A percentile compares a stretch with the other conserved stretches of the same genome.
Evolutionary conservation across 2,888 invertebrate genomes (phyloP).

Genomic region (Pogonocherus hispidulus): DNA sequence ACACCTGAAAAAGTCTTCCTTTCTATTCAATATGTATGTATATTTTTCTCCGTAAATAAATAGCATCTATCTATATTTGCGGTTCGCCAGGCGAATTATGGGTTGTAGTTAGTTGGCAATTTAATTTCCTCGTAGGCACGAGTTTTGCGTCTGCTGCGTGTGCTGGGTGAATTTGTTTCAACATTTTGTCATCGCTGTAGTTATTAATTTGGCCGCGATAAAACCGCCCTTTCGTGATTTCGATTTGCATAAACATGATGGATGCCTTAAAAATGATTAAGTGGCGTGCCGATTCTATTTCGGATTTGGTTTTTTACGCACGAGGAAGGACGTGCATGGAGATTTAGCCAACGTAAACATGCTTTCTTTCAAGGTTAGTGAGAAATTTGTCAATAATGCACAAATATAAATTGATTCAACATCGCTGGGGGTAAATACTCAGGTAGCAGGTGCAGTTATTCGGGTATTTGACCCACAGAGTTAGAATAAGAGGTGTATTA

Average conservation of each 20-base stretch:
- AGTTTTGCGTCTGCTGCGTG: not conserved
- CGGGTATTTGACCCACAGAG: too few species aligned
- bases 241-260: conserved; percentile 10
- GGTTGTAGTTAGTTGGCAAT: not conserved
- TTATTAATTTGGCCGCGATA: conserved; percentile 3
- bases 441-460: too few species aligned
- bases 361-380: not conserved
- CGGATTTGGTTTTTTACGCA: not conserved
- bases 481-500: too few species aligned
- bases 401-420: too few species aligned
- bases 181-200: conserved; percentile 16
- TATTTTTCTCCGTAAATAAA: too few species aligned
- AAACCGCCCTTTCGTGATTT: not conserved
- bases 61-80: too few species aligned
- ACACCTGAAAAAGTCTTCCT: too few species aligned
- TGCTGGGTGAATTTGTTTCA: not conserved
- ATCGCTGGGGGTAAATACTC: too few species aligned
- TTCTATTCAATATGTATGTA: too few species aligned
- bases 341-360: not conserved
- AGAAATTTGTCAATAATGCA: too few species aligned
- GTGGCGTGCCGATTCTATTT: conserved; percentile 10
- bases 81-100: too few species aligned
- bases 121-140: not conserved
- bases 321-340: not conserved
- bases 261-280: conserved; percentile 4